Percentiles rank a stretch among this genome's conserved stretches.
phyloP scores from a whole-genome alignment of 2,888 invertebrate genomes.

The Drosophila kokeensis region DNA sequence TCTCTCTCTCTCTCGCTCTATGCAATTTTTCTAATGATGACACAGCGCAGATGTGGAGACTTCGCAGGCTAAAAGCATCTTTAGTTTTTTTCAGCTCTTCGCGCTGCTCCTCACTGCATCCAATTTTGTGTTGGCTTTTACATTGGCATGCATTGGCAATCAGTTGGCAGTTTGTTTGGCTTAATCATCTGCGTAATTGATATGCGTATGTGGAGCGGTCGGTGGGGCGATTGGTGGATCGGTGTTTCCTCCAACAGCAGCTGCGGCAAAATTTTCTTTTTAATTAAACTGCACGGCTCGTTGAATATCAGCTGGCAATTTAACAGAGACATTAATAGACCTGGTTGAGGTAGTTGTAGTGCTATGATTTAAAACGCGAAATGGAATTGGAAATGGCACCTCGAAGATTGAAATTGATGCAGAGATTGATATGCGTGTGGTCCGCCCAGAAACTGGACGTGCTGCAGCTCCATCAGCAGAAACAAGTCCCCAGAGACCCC shows the following conservation, averaged over 20 bases:
- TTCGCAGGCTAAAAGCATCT: slow-evolving; percentile 22
- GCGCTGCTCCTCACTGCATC: slow-evolving; percentile 20
- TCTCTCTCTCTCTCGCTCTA: neutral
- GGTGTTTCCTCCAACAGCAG: neutral
- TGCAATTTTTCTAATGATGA: slow-evolving; percentile 73
- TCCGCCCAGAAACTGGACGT: slow-evolving; percentile 10
- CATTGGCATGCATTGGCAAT: slow-evolving; percentile 73
- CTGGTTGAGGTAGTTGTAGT: slow-evolving; percentile 27
- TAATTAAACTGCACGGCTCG: slow-evolving; percentile 71
- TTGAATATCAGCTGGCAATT: slow-evolving; percentile 57
- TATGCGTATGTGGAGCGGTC: slow-evolving; percentile 53
- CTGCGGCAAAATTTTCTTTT: slow-evolving; percentile 25
- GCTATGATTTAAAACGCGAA: slow-evolving; percentile 44
- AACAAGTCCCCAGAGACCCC: neutral
- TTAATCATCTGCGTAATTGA: slow-evolving; percentile 78
- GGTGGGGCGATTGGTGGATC: neutral
- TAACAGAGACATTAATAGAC: slow-evolving; percentile 73
- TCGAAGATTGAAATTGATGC: slow-evolving; percentile 52
- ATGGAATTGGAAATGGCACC: slow-evolving; percentile 58
- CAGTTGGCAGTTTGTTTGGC: slow-evolving; percentile 81
- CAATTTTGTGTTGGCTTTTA: slow-evolving; percentile 44
- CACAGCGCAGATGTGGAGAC: slow-evolving; percentile 43
- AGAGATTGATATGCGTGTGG: slow-evolving; percentile 61
- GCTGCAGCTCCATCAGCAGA: neutral
- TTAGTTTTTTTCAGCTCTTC: neutral